A percentile compares a stretch with the other conserved stretches of the same genome.
These are phyloP conservation scores for Pemphredon lugubris DNA, from an alignment of 2,888 invertebrate genomes.

Conservation along the genomic window DNA sequence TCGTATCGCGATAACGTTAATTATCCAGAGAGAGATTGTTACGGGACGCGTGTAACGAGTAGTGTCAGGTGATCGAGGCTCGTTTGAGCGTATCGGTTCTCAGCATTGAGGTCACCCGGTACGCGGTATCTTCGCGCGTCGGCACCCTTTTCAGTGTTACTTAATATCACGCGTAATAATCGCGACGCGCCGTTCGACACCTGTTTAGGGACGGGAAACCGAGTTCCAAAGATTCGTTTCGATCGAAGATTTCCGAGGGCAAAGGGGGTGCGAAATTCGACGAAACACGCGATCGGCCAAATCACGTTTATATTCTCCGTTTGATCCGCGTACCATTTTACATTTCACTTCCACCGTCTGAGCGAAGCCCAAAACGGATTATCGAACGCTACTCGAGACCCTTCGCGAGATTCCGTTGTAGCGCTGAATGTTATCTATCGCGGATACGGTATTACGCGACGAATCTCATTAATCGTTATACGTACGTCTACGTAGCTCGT, in stretches of 20 bases:
- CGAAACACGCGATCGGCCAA: not conserved
- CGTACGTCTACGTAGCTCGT: not conserved
- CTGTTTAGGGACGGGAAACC: conserved; percentile 34
- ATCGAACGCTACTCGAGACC: not conserved
- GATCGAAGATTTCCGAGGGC: conserved; percentile 34
- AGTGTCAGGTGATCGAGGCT: conserved; percentile 70
- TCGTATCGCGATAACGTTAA: conserved; percentile 61
- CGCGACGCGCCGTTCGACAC: conserved; percentile 42
- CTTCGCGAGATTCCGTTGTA: not conserved
- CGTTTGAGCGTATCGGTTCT: conserved; percentile 64
- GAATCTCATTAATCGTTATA: not conserved
- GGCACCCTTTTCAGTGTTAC: conserved; percentile 52
- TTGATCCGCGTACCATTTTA: conserved; percentile 13
- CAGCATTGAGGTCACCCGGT: conserved; percentile 58
- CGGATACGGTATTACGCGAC: not conserved
- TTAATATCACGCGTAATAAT: conserved; percentile 52
- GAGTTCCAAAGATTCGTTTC: conserved; percentile 15
- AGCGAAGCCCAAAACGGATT: conserved; percentile 18
- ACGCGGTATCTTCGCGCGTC: conserved; percentile 50
- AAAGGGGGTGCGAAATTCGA: too few relatives aligned
- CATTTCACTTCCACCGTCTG: conserved; percentile 24
- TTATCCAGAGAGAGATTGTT: conserved; percentile 56
- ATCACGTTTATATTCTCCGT: conserved; percentile 3
- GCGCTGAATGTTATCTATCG: not conserved
- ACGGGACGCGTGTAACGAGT: conserved; percentile 63